Evolutionary conservation across 2,797 vertebrate species (phyloP), one percentile per base, ranked within the genome.

Genomic region (Psittacula echo): DNA sequence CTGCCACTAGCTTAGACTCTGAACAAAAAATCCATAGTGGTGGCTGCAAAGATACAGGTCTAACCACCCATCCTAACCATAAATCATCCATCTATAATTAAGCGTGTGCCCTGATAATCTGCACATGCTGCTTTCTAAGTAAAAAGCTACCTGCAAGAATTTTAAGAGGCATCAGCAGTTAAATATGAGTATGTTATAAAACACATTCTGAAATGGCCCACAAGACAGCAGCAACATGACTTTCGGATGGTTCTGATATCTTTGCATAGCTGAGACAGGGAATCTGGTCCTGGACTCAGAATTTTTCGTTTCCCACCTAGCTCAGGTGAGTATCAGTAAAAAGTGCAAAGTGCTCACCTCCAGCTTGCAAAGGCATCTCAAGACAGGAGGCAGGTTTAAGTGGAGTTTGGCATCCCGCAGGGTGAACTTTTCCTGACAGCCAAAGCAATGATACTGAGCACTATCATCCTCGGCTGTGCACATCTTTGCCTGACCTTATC

Each of bases 401-500:
- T 42, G 73, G 67, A 93, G 74, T 61, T 47, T 45, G 78, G 56
- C 41, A 85, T 82, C 91, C 78, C 37, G 0, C 29, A 85, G 89
- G 90, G 73, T 70, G 56, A 94, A 87, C 76, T 70, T 78, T 94
- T 81, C 81, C 74, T 80, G 92, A 91, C 92, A 94, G 87, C 86
- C 80, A 88, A 71, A 83, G 85, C 90, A 88, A 67, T 61, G 58
- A 87, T 85, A 95, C 95, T 92, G 88, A 96, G 51, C 58, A 48
- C 79, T 85, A 44, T 54, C 87, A 58, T 78, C 87, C 89, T 96
- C 92, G 73, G 47, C 89, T 74, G 93, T 70, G 65, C 58, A 72
- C 82, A 93, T 96, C 96, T 97, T 97, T 94, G 80, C 85, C 95
- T 92, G 94, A 96, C 94, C 96, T 97, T 92, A 91, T 70, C 90